Conservation (phyloP, 2,797 vertebrate species). For the Xenops minutus region DNA sequence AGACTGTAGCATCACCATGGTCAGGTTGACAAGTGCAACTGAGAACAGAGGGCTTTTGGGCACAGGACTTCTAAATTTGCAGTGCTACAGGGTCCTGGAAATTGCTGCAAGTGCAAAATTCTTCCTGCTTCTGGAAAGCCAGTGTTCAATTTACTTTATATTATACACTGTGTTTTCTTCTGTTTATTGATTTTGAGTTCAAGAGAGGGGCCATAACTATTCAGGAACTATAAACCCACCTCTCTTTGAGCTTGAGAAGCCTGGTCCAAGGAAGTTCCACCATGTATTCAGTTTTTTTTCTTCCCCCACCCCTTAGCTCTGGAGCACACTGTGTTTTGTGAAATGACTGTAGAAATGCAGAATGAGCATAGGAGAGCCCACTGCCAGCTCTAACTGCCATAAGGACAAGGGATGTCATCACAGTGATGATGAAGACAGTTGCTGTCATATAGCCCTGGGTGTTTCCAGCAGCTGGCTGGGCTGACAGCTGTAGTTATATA, state of each 20-base stretch:
- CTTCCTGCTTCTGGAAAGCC: background rate
- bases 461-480: background rate
- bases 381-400: background rate
- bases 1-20: background rate
- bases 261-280: background rate
- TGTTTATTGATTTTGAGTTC: background rate
- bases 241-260: background rate
- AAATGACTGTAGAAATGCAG: background rate
- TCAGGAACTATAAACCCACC: background rate
- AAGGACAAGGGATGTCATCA: background rate
- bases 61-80: background rate
- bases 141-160: background rate
- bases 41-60: background rate
- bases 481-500: background rate
- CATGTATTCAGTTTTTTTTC: background rate
- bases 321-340: background rate
- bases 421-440: background rate
- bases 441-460: background rate
- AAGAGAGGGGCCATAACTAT: background rate
- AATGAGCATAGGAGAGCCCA: fast-evolving
- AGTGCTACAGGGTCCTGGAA: background rate
- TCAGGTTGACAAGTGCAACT: background rate
- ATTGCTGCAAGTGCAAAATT: background rate
- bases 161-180: background rate
- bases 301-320: background rate